phyloP scores from a whole-genome alignment of 2,113 vertebrate genomes.

The Otolemur garnettii region DNA sequence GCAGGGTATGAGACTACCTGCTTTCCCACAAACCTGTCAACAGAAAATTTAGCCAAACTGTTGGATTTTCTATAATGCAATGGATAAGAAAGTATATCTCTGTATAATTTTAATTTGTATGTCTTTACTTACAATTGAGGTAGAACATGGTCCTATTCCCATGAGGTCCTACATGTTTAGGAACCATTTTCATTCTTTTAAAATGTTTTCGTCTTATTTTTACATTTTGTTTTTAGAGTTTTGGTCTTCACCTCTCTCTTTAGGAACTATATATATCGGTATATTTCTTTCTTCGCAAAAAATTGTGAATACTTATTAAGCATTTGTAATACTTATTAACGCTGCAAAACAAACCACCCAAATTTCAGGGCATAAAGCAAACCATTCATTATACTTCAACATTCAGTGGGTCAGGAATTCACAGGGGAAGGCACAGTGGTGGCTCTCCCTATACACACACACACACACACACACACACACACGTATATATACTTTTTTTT shows the following conservation, averaged over 20 bases:
- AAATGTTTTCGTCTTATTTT: background rate
- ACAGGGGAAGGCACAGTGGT: background rate
- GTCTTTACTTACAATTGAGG: background rate
- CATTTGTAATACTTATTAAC: background rate
- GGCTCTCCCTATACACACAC: background rate
- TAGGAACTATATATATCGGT: background rate
- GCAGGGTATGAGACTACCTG: background rate
- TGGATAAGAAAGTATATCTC: background rate
- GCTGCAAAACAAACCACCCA: background rate
- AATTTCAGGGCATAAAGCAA: background rate
- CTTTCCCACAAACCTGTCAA: background rate
- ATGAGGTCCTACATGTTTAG: background rate
- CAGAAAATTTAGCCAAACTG: background rate
- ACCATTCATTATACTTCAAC: background rate
- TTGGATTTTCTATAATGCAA: background rate
- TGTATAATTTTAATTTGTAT: background rate
- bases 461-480: too few relatives aligned
- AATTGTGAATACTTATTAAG: background rate
- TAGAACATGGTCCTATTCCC: too few relatives aligned
- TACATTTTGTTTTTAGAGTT: background rate
- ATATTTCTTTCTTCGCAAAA: background rate
- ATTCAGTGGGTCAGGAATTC: background rate
- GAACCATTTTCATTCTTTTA: background rate
- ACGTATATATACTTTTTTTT: too few relatives aligned
- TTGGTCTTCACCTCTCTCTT: background rate